Evolutionary conservation across 2,797 vertebrate species (phyloP), one percentile per base, ranked within the genome.

Genomic region (Oophaga sylvatica): DNA sequence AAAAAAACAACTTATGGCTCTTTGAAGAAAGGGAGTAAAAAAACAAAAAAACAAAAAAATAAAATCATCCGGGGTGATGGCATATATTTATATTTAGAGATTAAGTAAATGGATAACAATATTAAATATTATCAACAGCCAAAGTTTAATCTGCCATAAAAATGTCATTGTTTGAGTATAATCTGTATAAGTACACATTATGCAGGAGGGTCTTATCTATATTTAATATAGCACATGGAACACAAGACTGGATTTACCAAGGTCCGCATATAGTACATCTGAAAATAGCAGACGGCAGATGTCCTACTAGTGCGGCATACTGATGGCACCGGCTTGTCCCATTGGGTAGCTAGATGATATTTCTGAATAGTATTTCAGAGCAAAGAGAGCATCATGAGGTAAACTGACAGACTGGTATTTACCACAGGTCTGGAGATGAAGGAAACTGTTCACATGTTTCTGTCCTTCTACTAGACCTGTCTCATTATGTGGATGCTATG

Each of bases 211-310:
- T 65, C 48, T 68, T 80, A 56, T 41, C 26, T 86, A 57, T n/a
- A 59, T 67, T 81, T 79, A 79, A 48, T 63, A 83, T 68, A 81
- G 48, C 41, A 63, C 41, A 75, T 65, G 35, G 45, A 76, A 81
- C 60, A 87, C 29, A 81, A 35, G 19, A 11, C 71, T 65, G 68
- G 70, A 56, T 63, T 87, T 87, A 48, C 70, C 59, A 53, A 26
- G 57, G 70, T 83, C 63, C 31, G 48, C 62, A 78, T 67, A 41
- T 83, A 67, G 86, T 83, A 77, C 20, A 57, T 67, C 70, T 68
- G 63, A 84, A 77, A 73, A 88, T 85, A 84, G 65, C 67, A 75
- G 67, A 35, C 65, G 16, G 76, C 82, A 80, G 81, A 84, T 84
- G 75, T 80, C 71, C 20, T 73, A 63, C 63, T 45, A 26, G 45